A percentile compares a stretch with the other conserved stretches of the same genome.
phyloP scores from a whole-genome alignment of 2,888 invertebrate genomes.

The Amorpha juglandis region DNA sequence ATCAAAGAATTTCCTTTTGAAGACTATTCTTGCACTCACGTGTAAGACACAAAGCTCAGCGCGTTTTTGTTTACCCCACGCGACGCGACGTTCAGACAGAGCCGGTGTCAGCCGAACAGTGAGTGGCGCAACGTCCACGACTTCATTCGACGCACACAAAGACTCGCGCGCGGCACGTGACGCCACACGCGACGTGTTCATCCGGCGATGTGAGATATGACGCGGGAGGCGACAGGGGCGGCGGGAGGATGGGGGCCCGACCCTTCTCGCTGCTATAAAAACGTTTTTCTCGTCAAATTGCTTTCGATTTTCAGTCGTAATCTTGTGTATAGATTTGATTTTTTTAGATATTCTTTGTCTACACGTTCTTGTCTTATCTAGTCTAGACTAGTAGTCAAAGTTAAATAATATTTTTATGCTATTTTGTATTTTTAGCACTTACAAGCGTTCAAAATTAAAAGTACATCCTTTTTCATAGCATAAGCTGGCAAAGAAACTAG shows the following conservation, averaged over 20 bases:
- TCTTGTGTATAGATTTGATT: not conserved
- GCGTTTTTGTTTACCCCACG: not conserved
- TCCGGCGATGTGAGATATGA: not conserved
- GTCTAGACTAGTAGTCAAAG: not conserved
- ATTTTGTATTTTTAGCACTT: not conserved
- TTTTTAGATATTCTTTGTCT: not conserved
- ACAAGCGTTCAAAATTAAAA: too few relatives aligned
- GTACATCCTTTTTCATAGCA: too few relatives aligned
- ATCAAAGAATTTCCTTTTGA: not conserved
- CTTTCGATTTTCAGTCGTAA: not conserved
- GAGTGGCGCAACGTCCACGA: not conserved
- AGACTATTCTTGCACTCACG: not conserved
- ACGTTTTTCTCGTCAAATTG: not conserved
- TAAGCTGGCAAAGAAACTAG: too few relatives aligned
- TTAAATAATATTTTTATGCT: not conserved
- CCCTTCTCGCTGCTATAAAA: not conserved
- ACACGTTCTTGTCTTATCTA: not conserved
- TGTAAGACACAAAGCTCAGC: not conserved
- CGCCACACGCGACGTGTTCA: conserved; percentile 10
- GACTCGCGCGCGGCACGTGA: not conserved
- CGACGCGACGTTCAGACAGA: not conserved
- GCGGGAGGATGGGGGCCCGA: not conserved
- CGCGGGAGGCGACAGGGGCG: not conserved
- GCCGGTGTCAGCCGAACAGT: not conserved
- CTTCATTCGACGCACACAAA: conserved; percentile 5